Evolutionary conservation across 2,113 vertebrate species (phyloP).

Genomic region (Cichladusa arquata): DNA sequence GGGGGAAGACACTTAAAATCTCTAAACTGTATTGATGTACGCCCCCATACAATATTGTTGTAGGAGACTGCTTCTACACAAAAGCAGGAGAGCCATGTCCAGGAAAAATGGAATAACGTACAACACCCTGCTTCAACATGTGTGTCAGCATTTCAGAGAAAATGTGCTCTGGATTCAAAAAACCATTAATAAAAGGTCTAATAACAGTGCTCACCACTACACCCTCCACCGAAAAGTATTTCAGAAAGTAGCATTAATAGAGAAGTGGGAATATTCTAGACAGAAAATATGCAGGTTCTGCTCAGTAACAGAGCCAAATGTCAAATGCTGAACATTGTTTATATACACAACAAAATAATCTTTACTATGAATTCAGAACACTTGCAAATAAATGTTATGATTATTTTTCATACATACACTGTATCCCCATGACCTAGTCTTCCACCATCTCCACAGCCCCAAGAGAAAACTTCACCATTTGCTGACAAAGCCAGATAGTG

Average conservation of each 20-base stretch:
- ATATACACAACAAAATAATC: background rate
- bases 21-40: background rate
- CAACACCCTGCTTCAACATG: background rate
- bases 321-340: background rate
- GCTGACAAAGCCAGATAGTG: slow-evolving; percentile 92
- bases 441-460: slow-evolving; percentile 96
- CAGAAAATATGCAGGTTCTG: background rate
- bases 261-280: background rate
- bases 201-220: background rate
- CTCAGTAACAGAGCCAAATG: background rate
- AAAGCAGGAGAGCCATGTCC: background rate
- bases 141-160: background rate
- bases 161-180: background rate
- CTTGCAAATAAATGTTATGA: background rate
- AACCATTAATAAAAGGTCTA: background rate
- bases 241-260: background rate
- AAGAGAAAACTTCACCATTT: slow-evolving; percentile 95
- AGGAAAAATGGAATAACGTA: background rate
- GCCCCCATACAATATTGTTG: accelerated
- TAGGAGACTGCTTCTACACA: background rate
- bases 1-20: background rate
- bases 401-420: slow-evolving; percentile 78
- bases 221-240: background rate
- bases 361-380: background rate
- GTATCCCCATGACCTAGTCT: slow-evolving; percentile 96